Evolutionary conservation across 2,113 vertebrate species (phyloP).

Genomic region (Entosphenus tridentatus): DNA sequence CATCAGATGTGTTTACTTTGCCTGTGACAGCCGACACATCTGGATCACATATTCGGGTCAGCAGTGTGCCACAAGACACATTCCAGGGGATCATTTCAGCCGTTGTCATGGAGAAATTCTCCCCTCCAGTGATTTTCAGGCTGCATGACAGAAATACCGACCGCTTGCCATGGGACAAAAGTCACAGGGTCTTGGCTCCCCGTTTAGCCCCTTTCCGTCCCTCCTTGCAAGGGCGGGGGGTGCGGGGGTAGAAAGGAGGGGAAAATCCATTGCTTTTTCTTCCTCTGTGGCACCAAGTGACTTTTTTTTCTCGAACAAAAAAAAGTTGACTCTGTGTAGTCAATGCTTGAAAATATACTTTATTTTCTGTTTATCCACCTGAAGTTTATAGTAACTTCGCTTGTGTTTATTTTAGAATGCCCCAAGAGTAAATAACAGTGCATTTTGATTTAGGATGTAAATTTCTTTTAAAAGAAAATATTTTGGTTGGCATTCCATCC

Average conservation of each 20-base stretch:
- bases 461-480: too few species aligned
- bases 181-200: conserved; percentile 6
- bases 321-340: too few species aligned
- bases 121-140: conserved; percentile 93
- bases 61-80: conserved; percentile 86
- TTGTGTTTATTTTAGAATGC: too few species aligned
- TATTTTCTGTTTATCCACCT: too few species aligned
- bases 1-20: conserved; percentile 98
- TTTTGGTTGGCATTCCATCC: too few species aligned
- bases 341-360: too few species aligned
- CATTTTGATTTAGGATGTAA: too few species aligned
- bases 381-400: too few species aligned
- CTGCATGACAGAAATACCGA: conserved; percentile 90
- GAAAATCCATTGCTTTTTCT: neutral
- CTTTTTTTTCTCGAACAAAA: too few species aligned
- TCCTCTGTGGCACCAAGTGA: too few species aligned
- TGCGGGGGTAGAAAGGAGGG: conserved; percentile 16
- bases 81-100: conserved; percentile 75
- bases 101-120: conserved; percentile 77
- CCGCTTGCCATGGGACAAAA: conserved; percentile 5
- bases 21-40: conserved; percentile 98
- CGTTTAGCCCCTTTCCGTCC: conserved; percentile 4
- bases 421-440: too few species aligned
- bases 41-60: conserved; percentile 98
- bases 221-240: conserved; percentile 28